Percentiles rank a stretch among this genome's conserved stretches.
Evolutionary conservation across 1,140 invertebrate genomes (phyloP).

Genomic region (Drosophila micromelanica): DNA sequence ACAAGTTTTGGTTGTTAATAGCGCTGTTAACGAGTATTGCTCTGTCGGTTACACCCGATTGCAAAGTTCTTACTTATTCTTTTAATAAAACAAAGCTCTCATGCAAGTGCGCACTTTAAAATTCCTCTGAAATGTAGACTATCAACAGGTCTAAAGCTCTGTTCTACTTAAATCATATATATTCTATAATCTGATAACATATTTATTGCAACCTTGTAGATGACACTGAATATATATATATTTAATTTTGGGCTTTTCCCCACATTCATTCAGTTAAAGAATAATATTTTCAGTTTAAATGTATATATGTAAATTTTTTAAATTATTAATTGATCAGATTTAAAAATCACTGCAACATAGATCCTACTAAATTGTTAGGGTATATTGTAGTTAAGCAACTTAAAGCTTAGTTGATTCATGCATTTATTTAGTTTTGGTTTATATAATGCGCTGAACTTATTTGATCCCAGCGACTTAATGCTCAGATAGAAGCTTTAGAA

Average conservation of each 20-base stretch:
- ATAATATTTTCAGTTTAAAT: too few species aligned
- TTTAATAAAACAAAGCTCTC: neutral
- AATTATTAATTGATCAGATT: too few species aligned
- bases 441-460: neutral
- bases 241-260: too few species aligned
- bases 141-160: neutral
- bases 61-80: too few species aligned
- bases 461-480: neutral
- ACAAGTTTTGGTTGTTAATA: neutral
- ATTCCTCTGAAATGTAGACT: neutral
- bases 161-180: neutral
- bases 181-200: constrained; percentile 1
- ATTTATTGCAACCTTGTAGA: neutral
- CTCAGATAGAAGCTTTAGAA: neutral
- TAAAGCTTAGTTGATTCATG: neutral
- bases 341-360: too few species aligned
- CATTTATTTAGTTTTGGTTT: neutral
- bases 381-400: neutral
- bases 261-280: too few species aligned
- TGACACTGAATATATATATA: too few species aligned
- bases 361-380: neutral
- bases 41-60: too few species aligned
- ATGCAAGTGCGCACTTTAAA: neutral
- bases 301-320: too few species aligned
- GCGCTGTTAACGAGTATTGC: neutral